phyloP scores from a whole-genome alignment of 2,113 vertebrate genomes.

The Pseudorhombus dupliciocellatus region DNA sequence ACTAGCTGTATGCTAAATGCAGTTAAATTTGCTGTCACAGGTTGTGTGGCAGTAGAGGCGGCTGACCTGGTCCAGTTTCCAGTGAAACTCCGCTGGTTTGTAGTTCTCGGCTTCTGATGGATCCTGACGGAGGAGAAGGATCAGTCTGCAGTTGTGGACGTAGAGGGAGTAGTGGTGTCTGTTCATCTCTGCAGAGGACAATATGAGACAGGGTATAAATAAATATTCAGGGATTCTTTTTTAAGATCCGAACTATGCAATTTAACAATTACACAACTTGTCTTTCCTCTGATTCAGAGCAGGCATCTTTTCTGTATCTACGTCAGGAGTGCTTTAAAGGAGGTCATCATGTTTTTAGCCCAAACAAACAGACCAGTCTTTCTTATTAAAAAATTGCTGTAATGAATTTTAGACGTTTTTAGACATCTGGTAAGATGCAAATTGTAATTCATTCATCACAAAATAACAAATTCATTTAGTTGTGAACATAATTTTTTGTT shows the following conservation, averaged over 20 bases:
- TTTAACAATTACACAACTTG: not conserved
- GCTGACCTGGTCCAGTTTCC: constrained; percentile 91
- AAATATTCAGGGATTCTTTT: not conserved
- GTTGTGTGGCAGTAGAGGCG: not conserved
- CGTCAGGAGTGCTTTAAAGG: no score
- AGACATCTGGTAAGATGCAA: no score
- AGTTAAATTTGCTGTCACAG: not conserved
- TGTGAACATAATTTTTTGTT: no score
- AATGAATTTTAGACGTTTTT: no score
- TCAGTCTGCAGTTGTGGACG: constrained; percentile 91
- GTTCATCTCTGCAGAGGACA: constrained; percentile 88
- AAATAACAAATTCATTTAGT: no score
- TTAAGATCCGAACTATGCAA: no score
- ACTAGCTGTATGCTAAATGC: not conserved
- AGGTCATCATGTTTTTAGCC: no score
- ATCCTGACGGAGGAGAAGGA: constrained; percentile 94
- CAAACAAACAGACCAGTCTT: no score
- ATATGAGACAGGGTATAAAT: not conserved
- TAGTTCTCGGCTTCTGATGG: constrained; percentile 87
- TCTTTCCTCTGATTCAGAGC: no score
- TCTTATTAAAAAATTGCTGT: no score
- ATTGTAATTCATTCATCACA: no score
- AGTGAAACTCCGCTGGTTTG: constrained; percentile 96
- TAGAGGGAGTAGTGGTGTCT: constrained; percentile 93
- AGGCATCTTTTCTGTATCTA: no score